Evolutionary conservation across 2,888 invertebrate genomes (phyloP), one percentile per base, ranked within the genome.

Genomic region (Maniola hyperantus): DNA sequence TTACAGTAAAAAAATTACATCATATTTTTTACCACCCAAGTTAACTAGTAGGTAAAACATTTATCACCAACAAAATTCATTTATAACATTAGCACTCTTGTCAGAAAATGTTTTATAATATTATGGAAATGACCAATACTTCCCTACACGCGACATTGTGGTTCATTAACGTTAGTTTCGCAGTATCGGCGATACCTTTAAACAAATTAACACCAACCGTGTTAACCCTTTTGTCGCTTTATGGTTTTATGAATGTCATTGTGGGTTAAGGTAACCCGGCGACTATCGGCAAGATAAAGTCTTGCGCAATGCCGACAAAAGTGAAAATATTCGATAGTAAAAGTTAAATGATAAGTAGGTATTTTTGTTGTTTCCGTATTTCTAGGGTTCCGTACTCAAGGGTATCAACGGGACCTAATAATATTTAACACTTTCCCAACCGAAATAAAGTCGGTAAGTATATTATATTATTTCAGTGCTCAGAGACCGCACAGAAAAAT

Each of bases 161-260:
- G 44, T 65, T 63, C 60, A 73, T 73, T 73, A 71, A 68, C 71
- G 61, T 63, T 67, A 63, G 62, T 66, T 68, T 68, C 65, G 73
- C 73, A 69, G 73, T 74, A 67, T 74, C 68, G 72, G 73, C 72
- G 76, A 73, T 74, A 72, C 73, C 72, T 72, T 70, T 64, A 72
- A 72, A 82, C 85, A 86, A 91, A 91, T 91, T 90, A 90, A 85
- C 89, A 87, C 90, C 77, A 73, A 76, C 83, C 85, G 88, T 84
- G 89, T 88, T 85, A 83, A 79, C 82, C 86, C 86, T 87, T 90
- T 89, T 90, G 85, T 78, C 73, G 64, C 77, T 89, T 87, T 88
- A 87, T 86, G 71, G 77, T 74, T 89, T 88, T 88, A 87, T 79
- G 77, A 79, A 71, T 69, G 72, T 74, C 77, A 80, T 82, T 80